Evolutionary conservation across 2,797 vertebrate species (phyloP), one percentile per base, ranked within the genome.

Genomic region (Morelia viridis): DNA sequence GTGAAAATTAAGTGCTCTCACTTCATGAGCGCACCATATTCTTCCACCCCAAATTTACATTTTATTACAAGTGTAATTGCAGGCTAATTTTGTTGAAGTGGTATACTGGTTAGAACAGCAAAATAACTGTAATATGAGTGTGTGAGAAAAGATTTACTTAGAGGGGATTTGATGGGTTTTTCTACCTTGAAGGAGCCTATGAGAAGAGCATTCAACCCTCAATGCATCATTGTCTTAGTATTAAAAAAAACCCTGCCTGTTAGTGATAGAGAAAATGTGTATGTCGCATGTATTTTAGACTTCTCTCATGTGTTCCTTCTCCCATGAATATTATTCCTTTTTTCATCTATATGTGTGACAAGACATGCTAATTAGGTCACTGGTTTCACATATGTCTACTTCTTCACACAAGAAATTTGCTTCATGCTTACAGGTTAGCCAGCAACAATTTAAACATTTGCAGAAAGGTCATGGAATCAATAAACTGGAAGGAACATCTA

Each of bases 21-120:
- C 93, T 96, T 97, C 93, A 83, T 93, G 94, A 96, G 89, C 68
- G 93, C 94, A 96, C 94, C 96, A 97, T 96, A 96, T 96, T 96
- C 96, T 97, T 97, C 96, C 22, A 53, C 26, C 92, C 68, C 97
- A 96, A 95, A 97, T 97, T 98, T 97, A 96, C 96, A 97, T 96
- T 97, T 97, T 96, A 97, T 97, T 97, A 97, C 92, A 96, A 94
- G 96, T 97, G 96, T 97, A 97, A 97, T 97, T 97, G 96, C 97
- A 96, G 95, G 95, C 93, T 97, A 97, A 97, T 97, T 97, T 96
- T 97, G 96, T 97, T 97, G 97, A 97, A 97, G 96, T 96, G 94
- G 95, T 96, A 88, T 96, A 92, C 96, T 97, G 95, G 95, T 94
- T 95, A 94, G 96, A 97, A 97, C 96, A 97, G 93, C 94, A 97